A percentile compares a stretch with the other conserved stretches of the same genome.
Conservation (phyloP, 2,113 vertebrate genomes). For the Coryphaenoides rupestris region DNA sequence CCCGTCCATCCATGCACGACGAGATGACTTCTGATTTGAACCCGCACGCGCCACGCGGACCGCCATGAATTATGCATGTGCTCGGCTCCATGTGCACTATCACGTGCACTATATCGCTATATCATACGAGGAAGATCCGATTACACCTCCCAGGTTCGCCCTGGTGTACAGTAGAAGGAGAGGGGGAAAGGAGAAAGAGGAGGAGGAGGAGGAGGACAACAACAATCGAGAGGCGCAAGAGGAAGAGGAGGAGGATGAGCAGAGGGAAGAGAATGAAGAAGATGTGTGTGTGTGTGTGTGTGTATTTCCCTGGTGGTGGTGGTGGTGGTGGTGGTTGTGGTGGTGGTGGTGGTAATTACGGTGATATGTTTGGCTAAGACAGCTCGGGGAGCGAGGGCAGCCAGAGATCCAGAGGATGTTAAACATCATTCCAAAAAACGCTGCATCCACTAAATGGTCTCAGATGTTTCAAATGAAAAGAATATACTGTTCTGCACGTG, state of each 20-base stretch:
- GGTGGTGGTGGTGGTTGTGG: no score
- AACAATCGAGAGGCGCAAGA: neutral
- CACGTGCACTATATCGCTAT: slow-evolving; percentile 36
- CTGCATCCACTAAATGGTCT: no score
- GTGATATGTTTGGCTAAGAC: no score
- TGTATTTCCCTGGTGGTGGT: neutral
- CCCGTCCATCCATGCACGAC: no score
- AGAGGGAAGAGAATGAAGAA: no score
- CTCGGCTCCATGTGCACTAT: slow-evolving; percentile 52
- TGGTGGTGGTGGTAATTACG: no score
- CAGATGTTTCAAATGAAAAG: no score
- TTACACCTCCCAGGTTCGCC: slow-evolving; percentile 50
- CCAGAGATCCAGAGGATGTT: no score
- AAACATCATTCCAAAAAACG: no score
- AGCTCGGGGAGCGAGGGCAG: no score
- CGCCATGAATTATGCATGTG: slow-evolving; percentile 65
- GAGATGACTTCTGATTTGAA: slow-evolving; percentile 69
- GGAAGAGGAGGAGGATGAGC: no score
- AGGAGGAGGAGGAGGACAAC: neutral
- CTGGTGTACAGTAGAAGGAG: slow-evolving; percentile 31
- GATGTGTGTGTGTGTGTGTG: neutral
- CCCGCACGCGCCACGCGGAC: slow-evolving; percentile 43
- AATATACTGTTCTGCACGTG: no score
- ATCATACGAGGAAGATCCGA: slow-evolving; percentile 57
- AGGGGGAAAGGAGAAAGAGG: neutral